Percentiles rank a stretch among this genome's conserved stretches.
Conservation (phyloP, 2,888 invertebrate species). For the Acleris literana region DNA sequence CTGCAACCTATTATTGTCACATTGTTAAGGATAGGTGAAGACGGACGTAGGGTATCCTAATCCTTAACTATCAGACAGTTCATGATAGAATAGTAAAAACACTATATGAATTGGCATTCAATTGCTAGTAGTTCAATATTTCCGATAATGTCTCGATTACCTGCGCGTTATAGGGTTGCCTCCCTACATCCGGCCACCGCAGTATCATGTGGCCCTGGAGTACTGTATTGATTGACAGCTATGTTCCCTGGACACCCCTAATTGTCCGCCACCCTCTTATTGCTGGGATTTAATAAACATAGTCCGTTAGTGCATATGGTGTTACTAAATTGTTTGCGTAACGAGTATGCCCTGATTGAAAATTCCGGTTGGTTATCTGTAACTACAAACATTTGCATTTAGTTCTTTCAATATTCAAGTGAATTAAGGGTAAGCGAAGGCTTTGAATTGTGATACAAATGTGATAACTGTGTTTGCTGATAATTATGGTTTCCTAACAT, state of each 20-base stretch:
- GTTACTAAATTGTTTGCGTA: slow-evolving; percentile 34
- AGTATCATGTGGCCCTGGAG: slow-evolving; percentile 59
- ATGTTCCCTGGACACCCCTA: slow-evolving; percentile 70
- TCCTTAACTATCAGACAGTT: too few species aligned
- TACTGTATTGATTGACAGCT: slow-evolving; percentile 68
- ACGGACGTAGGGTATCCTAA: too few species aligned
- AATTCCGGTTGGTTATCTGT: slow-evolving; percentile 25
- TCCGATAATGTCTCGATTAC: slow-evolving; percentile 26
- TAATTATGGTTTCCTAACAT: too few species aligned
- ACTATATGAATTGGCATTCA: too few species aligned
- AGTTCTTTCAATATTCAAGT: too few species aligned
- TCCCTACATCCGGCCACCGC: slow-evolving; percentile 54
- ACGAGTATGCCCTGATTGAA: slow-evolving; percentile 34
- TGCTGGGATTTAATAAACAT: slow-evolving; percentile 74
- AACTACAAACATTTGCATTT: slow-evolving; percentile 3
- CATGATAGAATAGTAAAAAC: too few species aligned
- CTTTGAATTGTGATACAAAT: too few species aligned
- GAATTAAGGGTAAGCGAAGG: too few species aligned
- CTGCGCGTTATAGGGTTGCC: slow-evolving; percentile 39
- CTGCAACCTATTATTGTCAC: too few species aligned
- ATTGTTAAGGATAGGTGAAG: too few species aligned
- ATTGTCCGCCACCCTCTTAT: slow-evolving; percentile 63
- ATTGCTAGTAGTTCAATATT: slow-evolving; percentile 6
- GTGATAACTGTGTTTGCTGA: too few species aligned
- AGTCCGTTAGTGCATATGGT: slow-evolving; percentile 41